These are phyloP conservation scores for Nerophis ophidion DNA, from an alignment of 2,113 vertebrate genomes.

Conservation along the genomic window DNA sequence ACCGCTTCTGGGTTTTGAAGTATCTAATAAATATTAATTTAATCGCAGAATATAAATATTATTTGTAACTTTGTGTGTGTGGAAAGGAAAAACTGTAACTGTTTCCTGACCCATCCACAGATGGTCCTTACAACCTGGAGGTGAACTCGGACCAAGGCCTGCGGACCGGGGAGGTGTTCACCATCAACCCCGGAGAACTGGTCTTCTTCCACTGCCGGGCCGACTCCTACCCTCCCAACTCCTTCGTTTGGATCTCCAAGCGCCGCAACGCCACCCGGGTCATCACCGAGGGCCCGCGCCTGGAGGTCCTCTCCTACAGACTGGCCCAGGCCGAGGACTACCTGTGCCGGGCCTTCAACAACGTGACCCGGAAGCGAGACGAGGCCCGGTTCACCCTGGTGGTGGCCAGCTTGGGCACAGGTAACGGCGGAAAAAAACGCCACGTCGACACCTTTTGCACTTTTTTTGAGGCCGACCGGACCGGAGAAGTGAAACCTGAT, in stretches of 20 bases:
- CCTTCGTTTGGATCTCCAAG: slow-evolving; percentile 84
- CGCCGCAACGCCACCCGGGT: slow-evolving; percentile 75
- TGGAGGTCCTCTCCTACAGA: slow-evolving; percentile 77
- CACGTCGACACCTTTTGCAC: slow-evolving; percentile 23
- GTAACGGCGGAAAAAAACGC: slow-evolving; percentile 46
- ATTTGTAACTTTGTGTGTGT: no score
- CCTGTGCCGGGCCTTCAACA: slow-evolving; percentile 88
- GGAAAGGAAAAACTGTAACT: slow-evolving; percentile 3
- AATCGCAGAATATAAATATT: no score
- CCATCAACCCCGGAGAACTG: slow-evolving; percentile 82
- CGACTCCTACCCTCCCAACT: slow-evolving; percentile 93
- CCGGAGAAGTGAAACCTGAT: slow-evolving; percentile 19
- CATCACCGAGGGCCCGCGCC: slow-evolving; percentile 78
- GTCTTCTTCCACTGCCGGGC: slow-evolving; percentile 87
- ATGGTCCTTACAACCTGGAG: slow-evolving; percentile 90
- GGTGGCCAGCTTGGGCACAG: slow-evolving; percentile 78
- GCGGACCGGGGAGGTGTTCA: slow-evolving; percentile 83
- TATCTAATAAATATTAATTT: no score
- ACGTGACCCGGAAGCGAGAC: slow-evolving; percentile 80
- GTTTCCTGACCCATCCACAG: slow-evolving; percentile 56
- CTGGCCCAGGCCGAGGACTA: slow-evolving; percentile 79
- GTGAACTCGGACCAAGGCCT: slow-evolving; percentile 86
- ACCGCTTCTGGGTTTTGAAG: no score
- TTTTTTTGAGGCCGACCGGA: background rate
- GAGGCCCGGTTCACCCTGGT: slow-evolving; percentile 86